phyloP scores from a whole-genome alignment of 2,888 invertebrate genomes.

The Thecocarcelia acutangulata region DNA sequence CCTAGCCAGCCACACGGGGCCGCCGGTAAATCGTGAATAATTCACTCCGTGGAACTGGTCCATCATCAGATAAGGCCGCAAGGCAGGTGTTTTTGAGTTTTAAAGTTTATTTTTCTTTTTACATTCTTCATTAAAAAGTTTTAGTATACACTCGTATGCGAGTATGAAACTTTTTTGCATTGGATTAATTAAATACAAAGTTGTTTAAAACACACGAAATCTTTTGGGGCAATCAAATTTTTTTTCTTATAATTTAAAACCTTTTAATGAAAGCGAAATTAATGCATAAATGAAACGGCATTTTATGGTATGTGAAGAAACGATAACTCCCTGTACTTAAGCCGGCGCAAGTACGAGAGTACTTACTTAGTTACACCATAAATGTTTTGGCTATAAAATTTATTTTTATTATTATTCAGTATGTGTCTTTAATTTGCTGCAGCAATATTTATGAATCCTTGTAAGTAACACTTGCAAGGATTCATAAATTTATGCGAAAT shows the following conservation, averaged over 20 bases:
- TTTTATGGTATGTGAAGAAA: conserved; percentile 12
- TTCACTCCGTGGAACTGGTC: too few relatives aligned
- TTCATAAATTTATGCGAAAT: conserved; percentile 60
- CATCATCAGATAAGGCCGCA: too few relatives aligned
- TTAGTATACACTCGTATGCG: too few relatives aligned
- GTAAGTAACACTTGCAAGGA: conserved; percentile 64
- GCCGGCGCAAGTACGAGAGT: neutral
- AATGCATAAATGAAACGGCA: conserved; percentile 32
- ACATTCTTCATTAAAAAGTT: too few relatives aligned
- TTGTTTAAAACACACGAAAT: neutral
- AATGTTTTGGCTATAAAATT: conserved; percentile 63
- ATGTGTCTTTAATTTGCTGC: conserved; percentile 67
- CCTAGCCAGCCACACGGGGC: too few relatives aligned
- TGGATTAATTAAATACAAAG: conserved; percentile 6
- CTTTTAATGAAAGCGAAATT: conserved; percentile 54
- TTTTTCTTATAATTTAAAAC: conserved; percentile 35
- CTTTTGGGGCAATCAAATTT: conserved; percentile 15
- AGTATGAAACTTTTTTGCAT: too few relatives aligned
- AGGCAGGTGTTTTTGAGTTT: too few relatives aligned
- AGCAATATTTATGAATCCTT: conserved; percentile 66
- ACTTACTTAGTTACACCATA: conserved; percentile 55
- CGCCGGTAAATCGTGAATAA: too few relatives aligned
- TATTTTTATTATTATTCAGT: conserved; percentile 68
- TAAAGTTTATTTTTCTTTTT: too few relatives aligned
- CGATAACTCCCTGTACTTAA: conserved; percentile 13